Conservation (phyloP, 1,140 invertebrate genomes). For the Calliopsis andreniformis region DNA sequence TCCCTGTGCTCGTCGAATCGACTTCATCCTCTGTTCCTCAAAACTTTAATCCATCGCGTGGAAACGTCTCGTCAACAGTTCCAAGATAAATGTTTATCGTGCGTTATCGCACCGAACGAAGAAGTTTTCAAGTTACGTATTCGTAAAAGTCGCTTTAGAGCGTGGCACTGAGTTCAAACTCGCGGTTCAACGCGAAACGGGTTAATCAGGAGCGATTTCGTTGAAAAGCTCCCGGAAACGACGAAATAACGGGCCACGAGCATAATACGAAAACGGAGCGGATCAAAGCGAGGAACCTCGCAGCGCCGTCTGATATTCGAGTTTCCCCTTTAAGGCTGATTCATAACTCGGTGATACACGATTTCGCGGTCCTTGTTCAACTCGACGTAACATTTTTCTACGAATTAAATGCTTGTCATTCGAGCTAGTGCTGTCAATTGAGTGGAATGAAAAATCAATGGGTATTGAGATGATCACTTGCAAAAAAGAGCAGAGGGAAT, state of each 20-base stretch:
- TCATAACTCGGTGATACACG: background rate
- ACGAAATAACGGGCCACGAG: background rate
- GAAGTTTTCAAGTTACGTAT: background rate
- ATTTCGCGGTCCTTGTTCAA: background rate
- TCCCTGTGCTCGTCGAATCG: slow-evolving; percentile 23
- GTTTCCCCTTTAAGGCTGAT: slow-evolving; percentile 29
- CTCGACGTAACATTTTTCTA: background rate
- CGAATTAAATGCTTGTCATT: background rate
- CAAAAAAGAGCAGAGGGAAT: no score
- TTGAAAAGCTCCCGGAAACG: background rate
- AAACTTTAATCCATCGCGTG: background rate
- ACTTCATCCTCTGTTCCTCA: background rate
- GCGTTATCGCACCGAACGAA: background rate
- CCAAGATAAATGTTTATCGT: no score
- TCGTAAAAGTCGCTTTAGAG: background rate
- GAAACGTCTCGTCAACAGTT: no score
- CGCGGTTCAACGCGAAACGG: slow-evolving; percentile 4
- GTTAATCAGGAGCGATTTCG: slow-evolving; percentile 16
- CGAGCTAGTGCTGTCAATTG: no score
- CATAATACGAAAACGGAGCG: background rate
- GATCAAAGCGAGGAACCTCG: background rate
- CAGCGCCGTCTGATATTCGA: background rate
- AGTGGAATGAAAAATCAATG: no score
- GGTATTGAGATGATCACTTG: no score
- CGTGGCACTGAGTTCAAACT: background rate